Base-by-base conservation (phyloP, 2,797 vertebrate genomes). In the Enteromius viviparus region DNA sequence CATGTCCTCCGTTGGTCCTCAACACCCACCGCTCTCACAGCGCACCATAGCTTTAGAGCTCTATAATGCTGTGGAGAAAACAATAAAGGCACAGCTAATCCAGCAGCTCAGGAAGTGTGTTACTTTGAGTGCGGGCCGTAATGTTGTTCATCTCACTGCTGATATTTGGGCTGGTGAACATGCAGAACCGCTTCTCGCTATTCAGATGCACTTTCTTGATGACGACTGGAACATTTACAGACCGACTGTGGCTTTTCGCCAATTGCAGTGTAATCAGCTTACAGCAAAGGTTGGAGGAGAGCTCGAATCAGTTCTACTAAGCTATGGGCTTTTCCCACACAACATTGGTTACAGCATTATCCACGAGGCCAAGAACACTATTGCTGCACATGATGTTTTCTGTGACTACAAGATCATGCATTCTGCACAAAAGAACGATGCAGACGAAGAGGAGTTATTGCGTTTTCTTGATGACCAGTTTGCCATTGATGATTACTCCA, bases 31-130 rank as follows among this genome's bases (percentile, higher is more conserved):
- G 51, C 89, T 95, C 1, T 94, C 94, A 0, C 94, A 95, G 87
- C 93, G 90, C 0, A 17, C 75, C 0, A 58, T 95, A 21, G 91
- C 91, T 34, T 81, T 93, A 58, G 94, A 92, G 53, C 93, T 95
- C 6, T 95, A 96, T 2, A 91, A 93, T 0, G 89, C 92, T 0
- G 94, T 96, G 85, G 95, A 96, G 89, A 93, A 93, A 88, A 84
- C 58, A 3, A 81, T 94, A 37, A 95, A 95, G 84, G 94, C 95
- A 29, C 90, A 89, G 76, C 89, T 96, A 74, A 96, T 96, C 85
- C 91, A 91, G 8, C 91, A 94, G 74, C 91, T 96, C 14, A 94
- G 93, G 86, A 80, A 86, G 71, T 92, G 92, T 45, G 82, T 94
- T 0, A 76, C 89, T 68, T 78, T 79, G 71, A 75, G 85, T 23